Evolutionary conservation across 2,797 vertebrate species (phyloP), one percentile per base, ranked within the genome.

Genomic region (Pangasius mekongensis): DNA sequence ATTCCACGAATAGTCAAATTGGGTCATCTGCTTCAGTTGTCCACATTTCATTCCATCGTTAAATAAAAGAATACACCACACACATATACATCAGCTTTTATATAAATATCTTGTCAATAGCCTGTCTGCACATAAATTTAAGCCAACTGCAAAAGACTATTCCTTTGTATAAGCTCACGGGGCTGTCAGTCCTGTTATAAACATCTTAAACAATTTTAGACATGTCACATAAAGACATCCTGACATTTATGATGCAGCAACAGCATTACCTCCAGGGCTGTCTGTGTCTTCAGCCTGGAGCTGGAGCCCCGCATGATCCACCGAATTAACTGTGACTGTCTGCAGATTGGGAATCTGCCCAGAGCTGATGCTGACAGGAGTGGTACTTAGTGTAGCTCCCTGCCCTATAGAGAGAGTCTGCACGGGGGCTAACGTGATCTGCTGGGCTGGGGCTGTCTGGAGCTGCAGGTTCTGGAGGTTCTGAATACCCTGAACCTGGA

Each of bases 401-500:
- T 97, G 97, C 91, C 98, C 98, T 94, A 99, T 96, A 16, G 98
- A 98, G 91, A 99, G 96, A 39, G 98, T 98, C 94, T 99, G 99
- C 93, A 99, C 97, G 62, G 99, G 98, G 60, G 98, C 98, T 93
- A 99, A 95, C 66, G 99, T 99, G 93, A 99, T 99, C 94, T 99
- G 99, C 93, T 99, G 98, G 89, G 98, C 95, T 85, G 97, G 97
- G 54, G 97, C 96, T 92, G 98, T 98, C 92, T 98, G 98, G 94
- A 99, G 97, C 95, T 99, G 98, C 89, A 99, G 96, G 93, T 99
- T 99, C 95, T 99, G 99, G 92, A 99, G 97, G 93, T 98, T 99
- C 94, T 99, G 99, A 86, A 99, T 98, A 85, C 98, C 98, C 93
- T 99, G 99, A 92, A 99, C 98, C 97, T 92, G 81, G 13, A 62